Evolutionary conservation across 92 coral and sea anemone genomes (phyloP).

Genomic region (Hydrozoanthus gracilis): DNA sequence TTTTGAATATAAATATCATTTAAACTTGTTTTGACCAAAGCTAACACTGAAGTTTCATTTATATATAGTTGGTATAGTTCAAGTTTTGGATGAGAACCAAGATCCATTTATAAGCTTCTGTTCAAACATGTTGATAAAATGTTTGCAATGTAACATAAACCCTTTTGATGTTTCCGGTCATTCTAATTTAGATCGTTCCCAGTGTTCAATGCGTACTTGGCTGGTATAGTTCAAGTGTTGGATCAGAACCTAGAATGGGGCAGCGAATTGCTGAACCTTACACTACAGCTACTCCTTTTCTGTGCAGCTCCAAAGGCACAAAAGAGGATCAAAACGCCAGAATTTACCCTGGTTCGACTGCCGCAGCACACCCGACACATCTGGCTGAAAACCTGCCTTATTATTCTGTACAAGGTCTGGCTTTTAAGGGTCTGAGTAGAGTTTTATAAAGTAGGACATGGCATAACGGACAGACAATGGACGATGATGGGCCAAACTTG

Average conservation of each 20-base stretch:
- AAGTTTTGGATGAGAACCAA: too few relatives aligned
- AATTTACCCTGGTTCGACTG: slow-evolving; percentile 84
- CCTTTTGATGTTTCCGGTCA: background rate
- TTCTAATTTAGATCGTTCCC: slow-evolving; percentile 79
- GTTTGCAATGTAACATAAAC: too few relatives aligned
- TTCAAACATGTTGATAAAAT: too few relatives aligned
- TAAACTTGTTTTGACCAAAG: too few relatives aligned
- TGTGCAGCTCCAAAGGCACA: slow-evolving; percentile 97
- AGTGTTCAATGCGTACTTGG: slow-evolving; percentile 97
- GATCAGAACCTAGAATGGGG: slow-evolving; percentile 99
- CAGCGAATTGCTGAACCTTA: slow-evolving; percentile 85
- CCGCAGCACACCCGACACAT: slow-evolving; percentile 82
- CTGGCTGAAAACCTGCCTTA: slow-evolving; percentile 92
- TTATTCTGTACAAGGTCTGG: slow-evolving; percentile 90
- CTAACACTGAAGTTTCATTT: too few relatives aligned
- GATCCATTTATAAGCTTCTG: too few relatives aligned
- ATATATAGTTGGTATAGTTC: too few relatives aligned
- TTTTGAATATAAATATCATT: too few relatives aligned
- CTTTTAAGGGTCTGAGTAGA: background rate
- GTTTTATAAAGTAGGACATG: background rate
- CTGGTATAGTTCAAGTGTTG: slow-evolving; percentile 92
- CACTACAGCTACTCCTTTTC: slow-evolving; percentile 89
- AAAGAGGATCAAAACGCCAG: slow-evolving; percentile 83
- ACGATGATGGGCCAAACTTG: too few relatives aligned
- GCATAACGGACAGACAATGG: too few relatives aligned